A percentile compares a stretch with the other conserved stretches of the same genome.
phyloP scores from a whole-genome alignment of 2,113 vertebrate species.

The Lepisosteus oculatus region DNA sequence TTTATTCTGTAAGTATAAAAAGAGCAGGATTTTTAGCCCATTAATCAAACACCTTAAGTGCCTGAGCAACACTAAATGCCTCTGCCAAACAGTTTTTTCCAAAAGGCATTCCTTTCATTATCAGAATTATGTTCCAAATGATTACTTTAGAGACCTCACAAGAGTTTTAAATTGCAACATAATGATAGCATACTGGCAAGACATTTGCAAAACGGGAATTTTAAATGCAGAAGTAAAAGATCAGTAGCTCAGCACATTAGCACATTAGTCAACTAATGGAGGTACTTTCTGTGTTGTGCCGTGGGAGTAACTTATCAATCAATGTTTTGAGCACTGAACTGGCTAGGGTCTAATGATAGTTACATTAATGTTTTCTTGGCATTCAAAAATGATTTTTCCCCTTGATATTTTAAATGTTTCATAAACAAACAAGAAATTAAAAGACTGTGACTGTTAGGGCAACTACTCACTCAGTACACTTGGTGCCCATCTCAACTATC shows the following conservation, averaged over 20 bases:
- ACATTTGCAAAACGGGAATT: neutral
- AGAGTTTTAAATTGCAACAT: slow-evolving; percentile 4
- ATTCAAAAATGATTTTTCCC: neutral
- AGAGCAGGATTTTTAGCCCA: neutral
- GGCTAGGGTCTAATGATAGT: neutral
- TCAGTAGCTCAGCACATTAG: slow-evolving; percentile 1
- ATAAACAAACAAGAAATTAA: neutral
- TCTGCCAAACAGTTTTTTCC: neutral
- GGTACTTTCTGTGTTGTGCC: neutral
- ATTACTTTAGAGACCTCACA: slow-evolving; percentile 8
- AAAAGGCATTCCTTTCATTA: slow-evolving; percentile 17
- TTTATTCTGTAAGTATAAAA: no score
- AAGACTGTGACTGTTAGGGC: no score
- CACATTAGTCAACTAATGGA: neutral
- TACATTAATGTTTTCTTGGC: neutral
- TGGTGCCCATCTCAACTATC: no score
- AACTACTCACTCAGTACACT: no score
- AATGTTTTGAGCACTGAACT: neutral
- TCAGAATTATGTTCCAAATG: slow-evolving; percentile 10
- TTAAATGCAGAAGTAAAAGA: neutral
- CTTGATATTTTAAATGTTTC: no score
- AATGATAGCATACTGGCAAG: neutral
- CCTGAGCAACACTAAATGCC: neutral
- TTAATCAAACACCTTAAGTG: slow-evolving; percentile 17
- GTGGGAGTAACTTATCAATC: neutral